Evolutionary conservation across 2,797 vertebrate species (phyloP).

Genomic region (Amniataba percoides): DNA sequence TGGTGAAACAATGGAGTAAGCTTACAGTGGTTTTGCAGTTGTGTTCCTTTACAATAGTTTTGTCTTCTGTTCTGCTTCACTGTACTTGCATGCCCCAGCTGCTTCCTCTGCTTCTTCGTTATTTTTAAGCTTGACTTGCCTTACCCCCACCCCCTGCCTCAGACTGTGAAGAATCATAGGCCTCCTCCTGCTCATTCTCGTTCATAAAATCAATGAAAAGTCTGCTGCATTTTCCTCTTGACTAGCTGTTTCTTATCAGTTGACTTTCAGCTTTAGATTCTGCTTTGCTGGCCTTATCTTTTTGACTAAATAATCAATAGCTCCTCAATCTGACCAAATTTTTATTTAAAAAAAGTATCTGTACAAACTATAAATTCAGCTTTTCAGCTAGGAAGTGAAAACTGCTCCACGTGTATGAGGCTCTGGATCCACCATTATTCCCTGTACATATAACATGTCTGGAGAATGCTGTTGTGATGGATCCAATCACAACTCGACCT

Average conservation of each 20-base stretch:
- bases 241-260: no score
- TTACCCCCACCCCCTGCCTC: constrained; percentile 28
- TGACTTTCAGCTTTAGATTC: neutral
- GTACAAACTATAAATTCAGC: no score
- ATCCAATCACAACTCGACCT: no score
- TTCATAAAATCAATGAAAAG: neutral
- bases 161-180: neutral
- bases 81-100: no score
- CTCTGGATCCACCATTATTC: neutral
- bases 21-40: no score
- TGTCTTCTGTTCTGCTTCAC: no score
- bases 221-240: neutral
- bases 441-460: neutral
- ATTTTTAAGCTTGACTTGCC: no score
- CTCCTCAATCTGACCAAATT: no score
- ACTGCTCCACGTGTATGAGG: neutral
- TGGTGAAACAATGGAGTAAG: no score
- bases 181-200: neutral
- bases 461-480: neutral
- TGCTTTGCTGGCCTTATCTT: neutral
- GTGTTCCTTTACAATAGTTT: no score
- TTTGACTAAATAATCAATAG: neutral
- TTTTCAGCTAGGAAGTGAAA: neutral
- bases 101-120: no score
- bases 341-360: neutral